Evolutionary conservation across 2,888 invertebrate genomes (phyloP), one percentile per base, ranked within the genome.

Genomic region (Byasa hedistus): DNA sequence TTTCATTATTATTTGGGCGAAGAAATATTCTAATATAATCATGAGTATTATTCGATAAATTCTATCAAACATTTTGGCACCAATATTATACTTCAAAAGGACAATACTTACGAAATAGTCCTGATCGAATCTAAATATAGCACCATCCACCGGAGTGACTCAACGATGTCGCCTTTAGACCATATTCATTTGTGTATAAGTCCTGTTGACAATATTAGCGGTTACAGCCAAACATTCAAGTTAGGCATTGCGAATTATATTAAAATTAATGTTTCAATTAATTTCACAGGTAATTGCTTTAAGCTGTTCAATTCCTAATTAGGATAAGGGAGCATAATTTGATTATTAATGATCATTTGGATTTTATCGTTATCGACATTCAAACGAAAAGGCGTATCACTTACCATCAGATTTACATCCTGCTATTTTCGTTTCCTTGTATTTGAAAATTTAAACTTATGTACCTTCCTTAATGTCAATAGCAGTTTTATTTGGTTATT

Each of bases 81-180:
- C 2, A 8, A 19, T 21, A 19, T n/a, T n/a, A n/a, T 32, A 54
- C 4, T 10, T 51, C 7, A n/a, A 51, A 51, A 51, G n/a, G 21
- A 21, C 5, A 51, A 21, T n/a, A n/a, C n/a, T 22, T n/a, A 19
- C 57, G 52, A 66, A 57, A 61, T 57, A 52, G 65, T 57, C 61
- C 48, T 61, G 52, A 54, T 52, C 57, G 39, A 61, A 61, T 61
- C 66, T 62, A 57, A 57, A 61, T 66, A 61, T 61, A 66, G 61
- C 12, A n/a, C 32, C 57, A 24, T 54, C 57, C 61, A 66, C 52
- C 57, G 66, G 36, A 19, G 54, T 66, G 66, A 66, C 27, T 66
- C 66, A 66, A 57, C n/a, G 17, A 27, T 57, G 57, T 57, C 48
- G 61, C 24, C 44, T 7, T 56, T 63, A 27, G 27, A 63, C 62